Conservation (phyloP, 2,113 vertebrate species). For the Eidolon helvum region DNA sequence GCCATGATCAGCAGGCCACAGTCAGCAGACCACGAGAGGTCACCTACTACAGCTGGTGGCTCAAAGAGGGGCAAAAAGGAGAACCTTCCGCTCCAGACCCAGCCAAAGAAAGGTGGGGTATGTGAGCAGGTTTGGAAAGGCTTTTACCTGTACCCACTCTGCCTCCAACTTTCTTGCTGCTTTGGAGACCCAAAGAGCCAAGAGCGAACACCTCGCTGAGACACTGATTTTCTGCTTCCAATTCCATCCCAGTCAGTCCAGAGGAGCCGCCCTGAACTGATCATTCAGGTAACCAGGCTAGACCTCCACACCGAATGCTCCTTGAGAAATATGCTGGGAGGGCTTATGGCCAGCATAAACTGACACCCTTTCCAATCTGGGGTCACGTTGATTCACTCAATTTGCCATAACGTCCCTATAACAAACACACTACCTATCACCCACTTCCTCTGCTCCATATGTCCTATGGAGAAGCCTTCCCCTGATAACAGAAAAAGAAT, state of each 20-base stretch:
- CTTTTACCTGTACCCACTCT: neutral
- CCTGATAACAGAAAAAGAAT: neutral
- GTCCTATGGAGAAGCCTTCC: neutral
- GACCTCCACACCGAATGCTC: neutral
- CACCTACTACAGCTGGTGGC: neutral
- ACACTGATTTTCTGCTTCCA: neutral
- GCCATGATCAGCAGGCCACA: neutral
- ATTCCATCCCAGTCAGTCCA: neutral
- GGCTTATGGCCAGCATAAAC: neutral
- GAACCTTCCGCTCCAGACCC: neutral
- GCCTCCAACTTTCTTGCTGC: neutral
- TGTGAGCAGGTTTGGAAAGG: neutral
- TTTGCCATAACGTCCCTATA: neutral
- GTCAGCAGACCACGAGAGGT: neutral
- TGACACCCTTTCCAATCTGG: neutral
- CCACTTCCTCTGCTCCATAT: neutral
- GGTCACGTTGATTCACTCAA: neutral
- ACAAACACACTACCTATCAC: too few relatives aligned
- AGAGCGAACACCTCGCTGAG: neutral
- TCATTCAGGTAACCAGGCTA: neutral
- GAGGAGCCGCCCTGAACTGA: neutral
- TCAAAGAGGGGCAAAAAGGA: neutral
- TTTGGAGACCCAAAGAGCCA: neutral
- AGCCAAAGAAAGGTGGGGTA: neutral
- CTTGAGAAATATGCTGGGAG: neutral